Base-by-base conservation (phyloP, 2,797 vertebrate species). In the Botia kubotai region DNA sequence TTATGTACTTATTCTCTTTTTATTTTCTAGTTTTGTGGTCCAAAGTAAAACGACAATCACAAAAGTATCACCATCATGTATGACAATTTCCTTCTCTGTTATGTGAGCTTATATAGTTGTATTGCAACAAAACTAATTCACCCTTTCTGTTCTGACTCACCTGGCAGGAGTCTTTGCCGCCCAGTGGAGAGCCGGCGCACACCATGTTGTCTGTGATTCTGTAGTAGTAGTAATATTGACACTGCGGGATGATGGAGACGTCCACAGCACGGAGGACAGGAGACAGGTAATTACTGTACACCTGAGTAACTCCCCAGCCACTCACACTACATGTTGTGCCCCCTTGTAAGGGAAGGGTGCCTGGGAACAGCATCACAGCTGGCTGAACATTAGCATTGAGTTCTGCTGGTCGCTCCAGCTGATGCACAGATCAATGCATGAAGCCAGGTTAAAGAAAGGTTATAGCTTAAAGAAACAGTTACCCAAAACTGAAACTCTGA, bases 141-240 rank as follows among this genome's bases (percentile, higher is more conserved):
- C 4, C 55, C 4, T 5, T 23, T 17, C 16, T 62, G 16, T 52
- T 46, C 6, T 13, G 63, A 26, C 69, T 92, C 83, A 95, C 93
- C 92, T 93, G 93, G 83, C 94, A 95, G 7, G 94, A 92, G 85
- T 95, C 94, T 85, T 88, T 95, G 23, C 93, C 93, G 0, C 94
- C 94, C 0, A 3, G 8, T 13, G 10, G 10, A 1, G 89, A 91
- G 23, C 93, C 93, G 0, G 94, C 94, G 63, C 93, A 95, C 63
- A 95, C 67, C 93, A 94, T 95, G 89, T 94, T 95, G 0, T 87
- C 23, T 12, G 93, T 92, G 84, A 92, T 83, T 86, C 89, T 91
- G 88, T 89, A 93, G 89, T 88, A 91, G 88, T 95, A 95, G 88
- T 90, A 94, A 74, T 83, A 83, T 86, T 90, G 87, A 86, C 94